A percentile compares a stretch with the other conserved stretches of the same genome.
These are phyloP conservation scores for Lordiphosa mommai DNA, from an alignment of 1,140 invertebrate genomes.

Conservation along the genomic window DNA sequence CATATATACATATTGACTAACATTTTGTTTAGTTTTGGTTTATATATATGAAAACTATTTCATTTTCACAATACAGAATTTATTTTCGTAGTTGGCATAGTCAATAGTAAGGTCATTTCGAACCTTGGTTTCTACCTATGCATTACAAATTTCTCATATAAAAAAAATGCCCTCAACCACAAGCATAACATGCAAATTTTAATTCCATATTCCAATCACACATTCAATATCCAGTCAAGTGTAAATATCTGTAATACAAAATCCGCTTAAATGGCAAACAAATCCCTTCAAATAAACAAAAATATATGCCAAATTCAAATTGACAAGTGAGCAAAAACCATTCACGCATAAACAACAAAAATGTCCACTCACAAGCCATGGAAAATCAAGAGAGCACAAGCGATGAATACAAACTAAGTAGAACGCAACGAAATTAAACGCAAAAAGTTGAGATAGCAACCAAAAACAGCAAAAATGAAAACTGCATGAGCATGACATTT, in stretches of 20 bases:
- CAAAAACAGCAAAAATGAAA: constrained; percentile 8
- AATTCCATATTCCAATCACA: constrained; percentile 22
- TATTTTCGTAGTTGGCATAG: too few relatives aligned
- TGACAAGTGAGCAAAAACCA: constrained; percentile 53
- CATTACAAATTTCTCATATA: too few relatives aligned
- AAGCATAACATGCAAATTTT: too few relatives aligned
- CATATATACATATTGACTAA: too few relatives aligned
- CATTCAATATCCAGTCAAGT: constrained; percentile 20
- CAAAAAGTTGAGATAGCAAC: constrained; percentile 7
- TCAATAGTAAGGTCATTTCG: too few relatives aligned
- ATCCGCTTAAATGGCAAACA: constrained; percentile 31
- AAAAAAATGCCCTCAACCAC: too few relatives aligned
- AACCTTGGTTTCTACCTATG: too few relatives aligned
- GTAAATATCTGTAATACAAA: constrained; percentile 9
- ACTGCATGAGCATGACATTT: constrained; percentile 45
- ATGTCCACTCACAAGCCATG: constrained; percentile 9
- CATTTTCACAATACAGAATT: too few relatives aligned
- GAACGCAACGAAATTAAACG: constrained; percentile 10
- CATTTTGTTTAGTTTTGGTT: too few relatives aligned
- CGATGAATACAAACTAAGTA: constrained; percentile 27
- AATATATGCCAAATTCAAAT: constrained; percentile 23
- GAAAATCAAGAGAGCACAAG: constrained; percentile 15
- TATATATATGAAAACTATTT: too few relatives aligned
- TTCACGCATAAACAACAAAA: constrained; percentile 36
- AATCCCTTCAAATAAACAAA: constrained; percentile 18